Conservation (phyloP, 2,888 invertebrate species). For the Pterostichus niger region DNA sequence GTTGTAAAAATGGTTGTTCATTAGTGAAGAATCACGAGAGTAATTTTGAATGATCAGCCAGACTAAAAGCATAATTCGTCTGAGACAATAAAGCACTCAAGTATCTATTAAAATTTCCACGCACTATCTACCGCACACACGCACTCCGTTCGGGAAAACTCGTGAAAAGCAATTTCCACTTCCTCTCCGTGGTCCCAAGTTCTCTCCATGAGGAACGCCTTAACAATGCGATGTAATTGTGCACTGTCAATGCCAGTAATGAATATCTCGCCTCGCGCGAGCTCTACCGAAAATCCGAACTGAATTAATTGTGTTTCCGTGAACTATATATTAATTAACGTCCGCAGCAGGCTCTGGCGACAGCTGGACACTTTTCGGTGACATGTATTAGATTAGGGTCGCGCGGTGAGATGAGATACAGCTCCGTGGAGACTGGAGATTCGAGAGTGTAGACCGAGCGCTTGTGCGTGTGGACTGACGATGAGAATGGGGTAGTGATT, state of each 20-base stretch:
- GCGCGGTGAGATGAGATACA: slow-evolving; percentile 53
- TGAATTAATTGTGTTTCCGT: slow-evolving; percentile 73
- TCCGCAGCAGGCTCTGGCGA: slow-evolving; percentile 75
- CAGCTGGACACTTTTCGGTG: slow-evolving; percentile 76
- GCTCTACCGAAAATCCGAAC: slow-evolving; percentile 57
- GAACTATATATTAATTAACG: slow-evolving; percentile 78
- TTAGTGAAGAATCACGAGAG: background rate
- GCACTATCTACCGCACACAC: slow-evolving; percentile 20
- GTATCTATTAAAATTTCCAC: slow-evolving; percentile 27
- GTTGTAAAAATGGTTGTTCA: too few relatives aligned
- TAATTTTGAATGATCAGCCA: background rate
- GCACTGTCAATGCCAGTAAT: slow-evolving; percentile 66
- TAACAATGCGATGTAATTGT: slow-evolving; percentile 65
- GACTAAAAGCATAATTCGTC: slow-evolving; percentile 13
- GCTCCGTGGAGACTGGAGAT: slow-evolving; percentile 36
- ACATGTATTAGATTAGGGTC: slow-evolving; percentile 77
- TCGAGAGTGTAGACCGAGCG: too few relatives aligned
- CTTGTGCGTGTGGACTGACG: slow-evolving; percentile 12
- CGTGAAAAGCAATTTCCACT: slow-evolving; percentile 53
- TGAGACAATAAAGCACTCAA: slow-evolving; percentile 43
- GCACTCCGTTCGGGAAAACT: slow-evolving; percentile 34
- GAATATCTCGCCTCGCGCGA: slow-evolving; percentile 60
- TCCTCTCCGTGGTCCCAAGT: background rate
- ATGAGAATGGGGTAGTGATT: too few relatives aligned
- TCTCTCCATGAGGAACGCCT: slow-evolving; percentile 39